Conservation (phyloP, 1,140 invertebrate species). For the Drosophila auraria region DNA sequence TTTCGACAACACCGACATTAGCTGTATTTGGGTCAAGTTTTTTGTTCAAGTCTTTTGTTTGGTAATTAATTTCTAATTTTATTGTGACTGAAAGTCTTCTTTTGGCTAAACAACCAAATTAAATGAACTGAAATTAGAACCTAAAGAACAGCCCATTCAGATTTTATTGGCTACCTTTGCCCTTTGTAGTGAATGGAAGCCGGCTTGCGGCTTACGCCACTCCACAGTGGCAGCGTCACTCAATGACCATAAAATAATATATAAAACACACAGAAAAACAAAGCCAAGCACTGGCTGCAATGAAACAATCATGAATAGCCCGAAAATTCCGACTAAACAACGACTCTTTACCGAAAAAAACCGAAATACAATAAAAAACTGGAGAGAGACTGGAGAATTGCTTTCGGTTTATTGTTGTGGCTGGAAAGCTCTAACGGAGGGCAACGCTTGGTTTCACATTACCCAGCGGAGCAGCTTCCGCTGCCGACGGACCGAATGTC, state of each 20-base stretch:
- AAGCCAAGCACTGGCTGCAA: slow-evolving; percentile 16
- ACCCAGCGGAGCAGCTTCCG: slow-evolving; percentile 62
- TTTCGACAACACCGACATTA: background rate
- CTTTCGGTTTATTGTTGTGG: slow-evolving; percentile 59
- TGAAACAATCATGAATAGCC: slow-evolving; percentile 60
- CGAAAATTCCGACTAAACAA: slow-evolving; percentile 74
- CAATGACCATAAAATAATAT: slow-evolving; percentile 50
- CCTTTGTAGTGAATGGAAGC: slow-evolving; percentile 17
- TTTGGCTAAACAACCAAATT: slow-evolving; percentile 13
- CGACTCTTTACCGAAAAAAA: slow-evolving; percentile 47
- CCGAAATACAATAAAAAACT: slow-evolving; percentile 43
- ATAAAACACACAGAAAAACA: slow-evolving; percentile 51
- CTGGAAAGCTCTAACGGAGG: slow-evolving; percentile 31
- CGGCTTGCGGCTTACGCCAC: slow-evolving; percentile 42
- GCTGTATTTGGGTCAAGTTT: slow-evolving; percentile 33
- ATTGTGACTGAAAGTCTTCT: slow-evolving; percentile 13
- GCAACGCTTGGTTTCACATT: slow-evolving; percentile 83
- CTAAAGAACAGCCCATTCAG: slow-evolving; percentile 1
- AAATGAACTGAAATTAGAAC: slow-evolving; percentile 22
- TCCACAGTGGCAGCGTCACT: slow-evolving; percentile 40
- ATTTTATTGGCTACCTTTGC: slow-evolving; percentile 39
- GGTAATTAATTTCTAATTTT: slow-evolving; percentile 6
- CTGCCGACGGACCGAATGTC: slow-evolving; percentile 58
- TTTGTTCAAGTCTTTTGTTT: slow-evolving; percentile 52
- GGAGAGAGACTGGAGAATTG: slow-evolving; percentile 37